A percentile compares a stretch with the other conserved stretches of the same genome.
Evolutionary conservation across 2,888 invertebrate genomes (phyloP).

Genomic region (Synergus laeviventris): DNA sequence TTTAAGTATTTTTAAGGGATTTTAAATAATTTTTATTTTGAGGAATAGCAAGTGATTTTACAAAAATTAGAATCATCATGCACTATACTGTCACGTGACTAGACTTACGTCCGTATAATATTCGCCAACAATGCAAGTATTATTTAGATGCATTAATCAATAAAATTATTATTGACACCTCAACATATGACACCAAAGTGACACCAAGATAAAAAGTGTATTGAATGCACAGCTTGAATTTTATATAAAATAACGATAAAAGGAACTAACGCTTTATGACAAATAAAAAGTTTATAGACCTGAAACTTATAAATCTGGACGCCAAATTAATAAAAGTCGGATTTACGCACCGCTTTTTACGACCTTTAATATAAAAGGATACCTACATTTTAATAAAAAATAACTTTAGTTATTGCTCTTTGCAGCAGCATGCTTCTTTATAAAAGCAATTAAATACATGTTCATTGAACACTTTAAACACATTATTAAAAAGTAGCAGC

Average conservation of each 20-base stretch:
- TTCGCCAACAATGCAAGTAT: too few relatives aligned
- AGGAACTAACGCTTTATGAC: not conserved
- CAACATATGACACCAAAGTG: too few relatives aligned
- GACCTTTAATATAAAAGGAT: slow-evolving; percentile 23
- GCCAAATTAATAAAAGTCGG: slow-evolving; percentile 37
- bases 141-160: too few relatives aligned
- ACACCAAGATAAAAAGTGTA: not conserved
- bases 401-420: slow-evolving; percentile 7
- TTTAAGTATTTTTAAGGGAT: too few relatives aligned
- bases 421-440: not conserved
- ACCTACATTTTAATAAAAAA: slow-evolving; percentile 11
- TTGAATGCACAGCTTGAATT: not conserved
- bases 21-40: too few relatives aligned
- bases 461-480: not conserved
- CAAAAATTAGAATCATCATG: too few relatives aligned
- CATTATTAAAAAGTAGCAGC: not conserved
- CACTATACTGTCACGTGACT: too few relatives aligned
- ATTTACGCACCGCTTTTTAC: slow-evolving; percentile 23
- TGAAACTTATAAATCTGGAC: slow-evolving; percentile 34
- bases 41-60: too few relatives aligned
- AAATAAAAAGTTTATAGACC: slow-evolving; percentile 32
- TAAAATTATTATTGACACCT: too few relatives aligned
- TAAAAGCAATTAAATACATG: not conserved
- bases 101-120: too few relatives aligned
- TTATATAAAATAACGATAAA: not conserved